Percentiles rank a stretch among this genome's conserved stretches.
Evolutionary conservation across 2,113 vertebrate genomes (phyloP).

Genomic region (Paralichthys olivaceus): DNA sequence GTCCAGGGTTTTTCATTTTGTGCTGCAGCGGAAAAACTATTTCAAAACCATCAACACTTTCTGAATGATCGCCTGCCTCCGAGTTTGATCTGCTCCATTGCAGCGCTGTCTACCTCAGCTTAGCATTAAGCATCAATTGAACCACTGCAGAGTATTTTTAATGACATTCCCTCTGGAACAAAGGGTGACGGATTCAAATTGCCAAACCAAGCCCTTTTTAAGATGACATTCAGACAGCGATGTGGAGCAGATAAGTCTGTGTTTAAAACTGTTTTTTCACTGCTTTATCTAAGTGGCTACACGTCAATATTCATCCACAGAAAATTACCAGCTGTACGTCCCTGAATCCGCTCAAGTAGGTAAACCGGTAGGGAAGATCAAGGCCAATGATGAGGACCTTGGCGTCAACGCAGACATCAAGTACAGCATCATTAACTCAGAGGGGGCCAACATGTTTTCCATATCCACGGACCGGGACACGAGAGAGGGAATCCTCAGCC

Average conservation of each 20-base stretch:
- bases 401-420: constrained; percentile 95
- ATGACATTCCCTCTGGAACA: constrained; percentile 60
- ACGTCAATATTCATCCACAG: constrained; percentile 73
- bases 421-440: constrained; percentile 94
- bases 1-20: constrained; percentile 33
- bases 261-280: neutral
- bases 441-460: constrained; percentile 90
- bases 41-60: constrained; percentile 54
- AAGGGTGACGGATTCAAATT: constrained; percentile 49
- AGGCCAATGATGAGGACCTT: constrained; percentile 94
- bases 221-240: constrained; percentile 16
- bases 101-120: constrained; percentile 45
- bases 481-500: constrained; percentile 92
- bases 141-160: constrained; percentile 60
- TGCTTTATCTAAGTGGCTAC: constrained; percentile 1
- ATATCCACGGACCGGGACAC: constrained; percentile 94
- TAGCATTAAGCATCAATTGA: constrained; percentile 54
- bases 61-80: constrained; percentile 46
- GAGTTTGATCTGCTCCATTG: constrained; percentile 43
- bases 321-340: constrained; percentile 96
- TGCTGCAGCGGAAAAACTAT: constrained; percentile 32
- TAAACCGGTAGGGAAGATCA: constrained; percentile 96
- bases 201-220: constrained; percentile 52
- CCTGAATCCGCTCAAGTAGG: constrained; percentile 96
- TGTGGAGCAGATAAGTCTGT: constrained; percentile 4